Conservation (phyloP, 2,113 vertebrate species). For the Platichthys stellatus region DNA sequence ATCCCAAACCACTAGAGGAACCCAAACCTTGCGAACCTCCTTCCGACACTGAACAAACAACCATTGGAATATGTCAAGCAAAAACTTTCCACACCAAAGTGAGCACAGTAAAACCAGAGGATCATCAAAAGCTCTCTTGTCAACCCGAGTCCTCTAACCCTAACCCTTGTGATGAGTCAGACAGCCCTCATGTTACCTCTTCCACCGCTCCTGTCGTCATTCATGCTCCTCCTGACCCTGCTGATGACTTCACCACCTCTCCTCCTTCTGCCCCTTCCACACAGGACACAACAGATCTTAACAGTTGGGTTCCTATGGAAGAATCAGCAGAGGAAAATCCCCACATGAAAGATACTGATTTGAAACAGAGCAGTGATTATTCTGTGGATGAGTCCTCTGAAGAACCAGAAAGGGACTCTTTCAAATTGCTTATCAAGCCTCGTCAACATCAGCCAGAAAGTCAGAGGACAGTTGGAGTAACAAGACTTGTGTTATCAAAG, state of each 20-base stretch:
- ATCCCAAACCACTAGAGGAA: slow-evolving; percentile 21
- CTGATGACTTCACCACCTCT: neutral
- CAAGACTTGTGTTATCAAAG: slow-evolving; percentile 58
- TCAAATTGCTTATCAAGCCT: slow-evolving; percentile 75
- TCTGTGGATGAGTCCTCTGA: slow-evolving; percentile 28
- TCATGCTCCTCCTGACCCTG: slow-evolving; percentile 2
- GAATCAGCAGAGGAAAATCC: slow-evolving; percentile 20
- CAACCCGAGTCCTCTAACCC: slow-evolving; percentile 48
- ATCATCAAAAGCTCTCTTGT: slow-evolving; percentile 34
- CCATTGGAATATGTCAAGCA: neutral
- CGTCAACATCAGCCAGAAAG: slow-evolving; percentile 57
- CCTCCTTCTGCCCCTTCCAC: slow-evolving; percentile 10
- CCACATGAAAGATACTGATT: slow-evolving; percentile 18
- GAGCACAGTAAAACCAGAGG: slow-evolving; percentile 13
- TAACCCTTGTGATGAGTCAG: slow-evolving; percentile 53
- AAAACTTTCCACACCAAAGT: slow-evolving; percentile 3
- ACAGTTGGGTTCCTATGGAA: slow-evolving; percentile 15
- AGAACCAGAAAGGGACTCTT: slow-evolving; percentile 70
- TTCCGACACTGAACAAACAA: slow-evolving; percentile 17
- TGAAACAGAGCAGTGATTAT: slow-evolving; percentile 35
- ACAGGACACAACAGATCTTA: slow-evolving; percentile 19
- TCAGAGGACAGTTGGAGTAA: slow-evolving; percentile 58
- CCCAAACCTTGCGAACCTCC: slow-evolving; percentile 1
- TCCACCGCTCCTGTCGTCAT: slow-evolving; percentile 14
- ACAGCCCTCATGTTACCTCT: slow-evolving; percentile 39